These are phyloP conservation scores for Fistularia tabacaria DNA, from an alignment of 2,797 vertebrate genomes.

Conservation along the genomic window DNA sequence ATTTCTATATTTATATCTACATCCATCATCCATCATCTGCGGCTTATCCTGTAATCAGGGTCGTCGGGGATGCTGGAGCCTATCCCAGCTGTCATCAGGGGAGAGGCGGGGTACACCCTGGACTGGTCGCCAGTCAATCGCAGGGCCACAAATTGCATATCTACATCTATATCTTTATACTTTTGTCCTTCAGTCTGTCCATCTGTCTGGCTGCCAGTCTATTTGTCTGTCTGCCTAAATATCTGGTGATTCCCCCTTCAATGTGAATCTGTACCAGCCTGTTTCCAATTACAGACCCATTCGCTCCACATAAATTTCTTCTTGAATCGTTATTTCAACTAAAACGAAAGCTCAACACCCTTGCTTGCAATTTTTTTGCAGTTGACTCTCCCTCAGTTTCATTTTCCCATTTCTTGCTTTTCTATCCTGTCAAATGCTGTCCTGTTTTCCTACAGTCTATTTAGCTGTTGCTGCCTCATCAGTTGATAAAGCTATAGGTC, in stretches of 20 bases:
- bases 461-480: slow-evolving; percentile 43
- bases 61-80: too few species aligned
- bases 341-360: slow-evolving; percentile 42
- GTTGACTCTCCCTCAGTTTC: slow-evolving; percentile 17
- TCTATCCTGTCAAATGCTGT: background rate
- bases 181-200: slow-evolving; percentile 3
- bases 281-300: slow-evolving; percentile 68
- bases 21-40: too few species aligned
- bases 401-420: slow-evolving; percentile 15
- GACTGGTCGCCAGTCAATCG: too few species aligned
- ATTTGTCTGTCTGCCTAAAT: slow-evolving; percentile 1
- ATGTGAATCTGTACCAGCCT: slow-evolving; percentile 34
- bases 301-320: slow-evolving; percentile 68
- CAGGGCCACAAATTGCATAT: too few species aligned
- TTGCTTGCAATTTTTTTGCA: background rate
- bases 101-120: too few species aligned
- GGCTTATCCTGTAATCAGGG: too few species aligned
- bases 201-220: slow-evolving; percentile 5
- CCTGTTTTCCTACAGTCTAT: slow-evolving; percentile 19
- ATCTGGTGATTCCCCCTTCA: slow-evolving; percentile 2
- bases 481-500: slow-evolving; percentile 62
- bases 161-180: background rate
- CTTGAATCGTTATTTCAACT: slow-evolving; percentile 67
- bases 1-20: too few species aligned
- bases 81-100: too few species aligned